Evolutionary conservation across 64 coral and sea anemone species (phyloP), one percentile per base, ranked within the genome.

Genomic region (Montipora sp.): DNA sequence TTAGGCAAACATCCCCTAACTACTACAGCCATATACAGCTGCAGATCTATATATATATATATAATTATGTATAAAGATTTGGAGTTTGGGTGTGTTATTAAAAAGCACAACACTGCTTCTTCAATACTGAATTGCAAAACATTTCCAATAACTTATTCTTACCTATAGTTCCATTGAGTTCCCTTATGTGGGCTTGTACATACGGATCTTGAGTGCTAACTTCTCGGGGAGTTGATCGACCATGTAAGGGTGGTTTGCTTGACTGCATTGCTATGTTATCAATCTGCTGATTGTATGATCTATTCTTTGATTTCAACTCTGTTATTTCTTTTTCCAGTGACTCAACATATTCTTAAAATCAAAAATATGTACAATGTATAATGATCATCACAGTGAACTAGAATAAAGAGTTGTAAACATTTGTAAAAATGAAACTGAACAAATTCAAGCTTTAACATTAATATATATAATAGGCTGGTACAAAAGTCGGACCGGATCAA

Each of bases 91-190:
- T 36, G 36, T 36, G 36, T 36, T 36, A 36, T 36, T 36, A 36
- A 36, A 36, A 36, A 36, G 36, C 36, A 36, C 36, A 36, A 36
- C 36, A 36, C 36, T 36, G 36, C 36, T 36, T 36, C 36, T 36
- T 36, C 36, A 36, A 36, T 36, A 36, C 36, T 36, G 36, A 36
- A 36, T 36, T 36, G 36, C 36, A 36, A 36, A 36, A 36, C 2
- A 36, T 36, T 36, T 36, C 36, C 36, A 36, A 36, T 36, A 36
- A 72, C 23, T 68, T 23, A 57, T 82, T 80, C 93, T 63, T 73
- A 98, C 96, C 96, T 69, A 98, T 88, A 67, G 96, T 95, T 73
- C 86, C 87, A 47, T 98, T 98, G 15, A 98, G 90, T 78, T 98
- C 93, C 89, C 93, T 98, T 66, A 98, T 86, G 80, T 95, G 93